phyloP scores from a whole-genome alignment of 2,113 vertebrate species.

The Forbesichthys papilliferus region DNA sequence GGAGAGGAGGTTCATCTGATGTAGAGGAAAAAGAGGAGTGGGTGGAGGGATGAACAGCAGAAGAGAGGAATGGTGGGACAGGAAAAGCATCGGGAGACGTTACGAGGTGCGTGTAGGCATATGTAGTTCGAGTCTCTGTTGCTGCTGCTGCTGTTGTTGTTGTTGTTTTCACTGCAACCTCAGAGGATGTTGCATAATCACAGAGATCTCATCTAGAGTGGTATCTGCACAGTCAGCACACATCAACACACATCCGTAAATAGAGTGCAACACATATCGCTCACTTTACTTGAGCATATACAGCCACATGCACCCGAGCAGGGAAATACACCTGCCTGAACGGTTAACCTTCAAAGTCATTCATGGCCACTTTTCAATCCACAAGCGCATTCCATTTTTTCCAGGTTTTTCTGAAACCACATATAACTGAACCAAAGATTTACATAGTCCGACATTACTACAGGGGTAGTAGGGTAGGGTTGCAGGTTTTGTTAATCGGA shows the following conservation, averaged over 20 bases:
- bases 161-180: not conserved
- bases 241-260: not conserved
- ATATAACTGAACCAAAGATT: no score
- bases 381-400: not conserved
- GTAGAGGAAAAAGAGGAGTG: conserved; percentile 4
- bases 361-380: not conserved
- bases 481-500: no score
- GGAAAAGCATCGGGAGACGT: not conserved
- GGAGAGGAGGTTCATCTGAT: conserved; percentile 17
- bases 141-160: not conserved
- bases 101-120: not conserved
- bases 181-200: not conserved
- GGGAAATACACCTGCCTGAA: not conserved
- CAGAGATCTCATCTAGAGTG: not conserved
- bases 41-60: not conserved
- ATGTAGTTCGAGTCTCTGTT: not conserved
- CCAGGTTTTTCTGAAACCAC: no score
- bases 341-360: no score
- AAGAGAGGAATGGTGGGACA: conserved; percentile 1
- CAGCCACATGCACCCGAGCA: conserved; percentile 4
- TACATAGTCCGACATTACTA: no score
- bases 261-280: not conserved
- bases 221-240: not conserved
- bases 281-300: not conserved
- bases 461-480: no score